Base-by-base conservation (phyloP, 2,113 vertebrate species). In the Pedionomus torquatus region DNA sequence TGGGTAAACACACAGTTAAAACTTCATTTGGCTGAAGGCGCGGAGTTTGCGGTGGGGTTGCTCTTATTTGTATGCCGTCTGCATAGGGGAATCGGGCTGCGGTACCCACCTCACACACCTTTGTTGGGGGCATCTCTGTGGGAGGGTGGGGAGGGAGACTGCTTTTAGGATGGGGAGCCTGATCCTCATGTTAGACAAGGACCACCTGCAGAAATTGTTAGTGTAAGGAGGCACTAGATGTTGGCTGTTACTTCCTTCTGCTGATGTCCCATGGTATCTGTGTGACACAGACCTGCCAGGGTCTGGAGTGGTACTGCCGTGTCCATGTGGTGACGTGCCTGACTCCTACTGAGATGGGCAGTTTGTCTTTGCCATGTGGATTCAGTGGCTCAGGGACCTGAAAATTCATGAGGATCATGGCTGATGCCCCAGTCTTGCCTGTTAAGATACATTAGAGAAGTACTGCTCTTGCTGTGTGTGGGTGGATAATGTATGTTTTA, bases 1-100 rank as follows among this genome's bases (percentile, higher is more conserved):
- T 95, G 94, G 48, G 94, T 96, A 96, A 95, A 97, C 87, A 93
- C 3, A 17, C 81, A 4, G 83, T 89, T 95, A 89, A 93, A 92
- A 79, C 91, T 96, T 90, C 65, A 69, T 91, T 94, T 90, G 95
- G 72, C 66, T 52, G 74, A 11, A 87, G 52, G 86, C 35, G 57
- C 48, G 30, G 93, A n/a, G 66, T 80, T 90, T 90, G 85, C 46
- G 5, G 33, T 52, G 57, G 64, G 68, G 23, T 87, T 87, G 33
- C 41, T 83, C 33, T 54, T 87, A 43, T 74, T 85, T 92, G 41
- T 79, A 52, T 85, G 89, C 86, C 4, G 13, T 31, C 54, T 51
- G 49, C 4, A 5, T 43, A 28, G 72, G 90, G 68, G 57, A 65
- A 60, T 61, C 3, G 0, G 41, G 48, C 5, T 17, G 13, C n/a